Base-by-base conservation (phyloP, 2,888 invertebrate genomes). In the Hemicrepidius hirtus region DNA sequence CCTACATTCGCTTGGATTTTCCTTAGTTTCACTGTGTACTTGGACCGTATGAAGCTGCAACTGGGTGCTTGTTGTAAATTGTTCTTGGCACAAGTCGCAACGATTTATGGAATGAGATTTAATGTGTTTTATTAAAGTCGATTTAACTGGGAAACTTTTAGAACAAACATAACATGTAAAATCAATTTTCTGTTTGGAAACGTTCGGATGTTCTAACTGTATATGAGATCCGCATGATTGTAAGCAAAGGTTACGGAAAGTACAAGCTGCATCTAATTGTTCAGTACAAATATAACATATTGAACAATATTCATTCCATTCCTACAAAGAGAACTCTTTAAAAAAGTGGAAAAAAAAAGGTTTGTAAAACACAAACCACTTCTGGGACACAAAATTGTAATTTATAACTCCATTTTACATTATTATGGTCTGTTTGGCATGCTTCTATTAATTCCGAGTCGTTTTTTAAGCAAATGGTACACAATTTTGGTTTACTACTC, bases 361-460 rank as follows among this genome's bases (percentile, higher is more conserved):
- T 44, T 35, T 18, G 1, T 13, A 20, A 10, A 32, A n/a, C 24
- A 35, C 21, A 28, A 44, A 72, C 72, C 64, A 72, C 35, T 55
- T 72, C 68, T 0, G 72, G 68, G 7, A 72, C 57, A 35, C 60
- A 62, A 13, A 46, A 46, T 10, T 13, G 18, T 49, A 72, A 21
- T 63, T 72, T 72, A 3, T 10, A 24, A 40, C 46, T 44, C 63
- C 55, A 68, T 63, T 53, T 62, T 9, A 62, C 46, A 16, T 57
- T 18, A 18, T 41, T 55, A 5, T 5, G 5, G 35, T 68, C 68
- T 0, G 24, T n/a, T 44, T 72, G 44, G 16, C 20, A 41, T 21
- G 49, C 41, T 0, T 16, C 53, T 37, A 63, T 35, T 35, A 68
- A 13, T 16, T 41, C 32, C 0, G 12, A 10, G 18, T 68, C 40